Evolutionary conservation across 2,888 invertebrate species (phyloP).

Genomic region (Agrenia bidenticulata): DNA sequence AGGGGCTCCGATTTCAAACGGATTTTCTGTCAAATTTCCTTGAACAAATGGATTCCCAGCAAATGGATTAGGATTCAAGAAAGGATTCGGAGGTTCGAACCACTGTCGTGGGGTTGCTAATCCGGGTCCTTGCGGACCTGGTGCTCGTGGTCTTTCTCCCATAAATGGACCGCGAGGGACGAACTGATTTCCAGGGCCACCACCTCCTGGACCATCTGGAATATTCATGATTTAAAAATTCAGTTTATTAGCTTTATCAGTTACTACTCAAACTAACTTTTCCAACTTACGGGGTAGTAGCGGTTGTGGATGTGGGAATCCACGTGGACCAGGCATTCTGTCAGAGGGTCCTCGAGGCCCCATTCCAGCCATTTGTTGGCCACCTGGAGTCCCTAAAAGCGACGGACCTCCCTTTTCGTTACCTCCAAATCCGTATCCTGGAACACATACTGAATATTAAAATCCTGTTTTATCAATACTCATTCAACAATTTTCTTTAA

Average conservation of each 20-base stretch:
- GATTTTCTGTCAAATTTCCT: conserved; percentile 42
- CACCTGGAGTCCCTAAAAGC: conserved; percentile 19
- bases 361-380: conserved; percentile 24
- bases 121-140: conserved; percentile 11
- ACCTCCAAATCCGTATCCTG: conserved; percentile 23
- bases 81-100: conserved; percentile 44
- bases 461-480: not conserved
- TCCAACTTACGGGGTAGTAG: conserved; percentile 20
- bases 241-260: not conserved
- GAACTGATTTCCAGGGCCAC: conserved; percentile 24
- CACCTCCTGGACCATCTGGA: conserved; percentile 21
- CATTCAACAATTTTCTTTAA: not conserved
- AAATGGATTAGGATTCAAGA: conserved; percentile 47
- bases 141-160: conserved; percentile 16
- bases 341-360: conserved; percentile 13
- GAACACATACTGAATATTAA: not conserved
- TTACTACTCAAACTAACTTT: not conserved
- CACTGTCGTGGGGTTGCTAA: conserved; percentile 16
- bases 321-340: conserved; percentile 21
- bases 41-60: conserved; percentile 47
- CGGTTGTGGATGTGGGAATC: conserved; percentile 24
- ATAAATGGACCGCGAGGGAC: conserved; percentile 20
- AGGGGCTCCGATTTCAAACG: conserved; percentile 46
- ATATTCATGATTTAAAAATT: not conserved
- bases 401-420: conserved; percentile 13